Conservation (phyloP, 2,888 invertebrate genomes). For the Arenicola marina region DNA sequence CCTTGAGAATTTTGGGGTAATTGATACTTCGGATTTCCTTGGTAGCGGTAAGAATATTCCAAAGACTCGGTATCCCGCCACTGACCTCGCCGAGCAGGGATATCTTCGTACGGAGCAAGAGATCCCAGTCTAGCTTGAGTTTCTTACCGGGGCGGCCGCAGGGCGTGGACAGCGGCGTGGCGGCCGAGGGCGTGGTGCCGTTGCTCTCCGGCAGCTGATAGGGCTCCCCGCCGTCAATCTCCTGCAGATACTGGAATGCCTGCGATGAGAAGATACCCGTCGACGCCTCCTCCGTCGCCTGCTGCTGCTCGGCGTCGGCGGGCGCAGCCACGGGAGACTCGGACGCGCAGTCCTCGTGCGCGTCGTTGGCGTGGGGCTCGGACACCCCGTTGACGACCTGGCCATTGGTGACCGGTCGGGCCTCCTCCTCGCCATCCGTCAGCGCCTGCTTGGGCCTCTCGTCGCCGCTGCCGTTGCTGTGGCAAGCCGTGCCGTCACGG, state of each 20-base stretch:
- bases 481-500: not conserved
- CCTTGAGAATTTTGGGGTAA: not conserved
- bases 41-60: not conserved
- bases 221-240: not conserved
- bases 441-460: not conserved
- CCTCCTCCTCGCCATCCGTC: not conserved
- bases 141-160: too few species aligned
- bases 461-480: not conserved
- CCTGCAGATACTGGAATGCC: not conserved
- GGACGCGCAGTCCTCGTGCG: not conserved
- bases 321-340: not conserved
- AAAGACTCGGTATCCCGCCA: not conserved
- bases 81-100: not conserved
- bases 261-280: not conserved
- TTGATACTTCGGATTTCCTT: not conserved
- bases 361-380: not conserved
- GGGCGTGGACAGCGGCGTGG: not conserved
- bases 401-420: not conserved
- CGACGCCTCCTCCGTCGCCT: not conserved
- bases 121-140: not conserved
- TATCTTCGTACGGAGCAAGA: not conserved
- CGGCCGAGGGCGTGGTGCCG: not conserved
- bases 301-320: not conserved
- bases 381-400: not conserved
- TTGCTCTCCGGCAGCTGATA: not conserved